Percentiles rank a stretch among this genome's conserved stretches.
Conservation (phyloP, 2,888 invertebrate species). For the Parnassius smintheus region DNA sequence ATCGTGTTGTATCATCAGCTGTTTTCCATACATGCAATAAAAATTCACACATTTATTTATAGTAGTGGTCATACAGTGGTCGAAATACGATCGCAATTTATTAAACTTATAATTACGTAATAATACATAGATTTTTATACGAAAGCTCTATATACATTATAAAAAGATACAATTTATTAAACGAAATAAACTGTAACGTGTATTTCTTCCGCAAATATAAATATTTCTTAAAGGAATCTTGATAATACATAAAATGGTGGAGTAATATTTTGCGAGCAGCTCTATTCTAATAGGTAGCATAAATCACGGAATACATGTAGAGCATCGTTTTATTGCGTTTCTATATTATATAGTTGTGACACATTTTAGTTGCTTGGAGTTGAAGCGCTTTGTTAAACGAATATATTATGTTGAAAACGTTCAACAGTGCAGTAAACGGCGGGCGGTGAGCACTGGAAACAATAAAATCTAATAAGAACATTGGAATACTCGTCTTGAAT, state of each 20-base stretch:
- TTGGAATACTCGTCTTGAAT: neutral
- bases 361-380: constrained; percentile 12
- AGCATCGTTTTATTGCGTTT: constrained; percentile 23
- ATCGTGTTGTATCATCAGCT: too few relatives aligned
- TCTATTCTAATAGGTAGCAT: constrained; percentile 22
- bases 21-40: too few relatives aligned
- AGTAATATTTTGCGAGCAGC: constrained; percentile 15
- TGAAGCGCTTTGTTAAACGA: constrained; percentile 2
- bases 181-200: constrained; percentile 8
- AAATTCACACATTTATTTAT: too few relatives aligned
- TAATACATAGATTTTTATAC: too few relatives aligned
- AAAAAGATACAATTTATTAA: neutral
- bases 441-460: neutral
- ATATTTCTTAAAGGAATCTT: constrained; percentile 19
- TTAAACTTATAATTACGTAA: too few relatives aligned
- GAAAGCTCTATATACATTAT: too few relatives aligned
- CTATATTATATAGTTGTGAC: constrained; percentile 24
- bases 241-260: constrained; percentile 13
- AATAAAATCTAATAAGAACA: constrained; percentile 11
- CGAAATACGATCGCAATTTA: too few relatives aligned
- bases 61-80: too few relatives aligned
- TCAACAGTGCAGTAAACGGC: constrained; percentile 6
- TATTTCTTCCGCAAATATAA: constrained; percentile 17
- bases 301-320: constrained; percentile 17
- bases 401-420: constrained; percentile 6